Conservation (phyloP, 2,888 invertebrate genomes). For the Syrphus vitripennis region DNA sequence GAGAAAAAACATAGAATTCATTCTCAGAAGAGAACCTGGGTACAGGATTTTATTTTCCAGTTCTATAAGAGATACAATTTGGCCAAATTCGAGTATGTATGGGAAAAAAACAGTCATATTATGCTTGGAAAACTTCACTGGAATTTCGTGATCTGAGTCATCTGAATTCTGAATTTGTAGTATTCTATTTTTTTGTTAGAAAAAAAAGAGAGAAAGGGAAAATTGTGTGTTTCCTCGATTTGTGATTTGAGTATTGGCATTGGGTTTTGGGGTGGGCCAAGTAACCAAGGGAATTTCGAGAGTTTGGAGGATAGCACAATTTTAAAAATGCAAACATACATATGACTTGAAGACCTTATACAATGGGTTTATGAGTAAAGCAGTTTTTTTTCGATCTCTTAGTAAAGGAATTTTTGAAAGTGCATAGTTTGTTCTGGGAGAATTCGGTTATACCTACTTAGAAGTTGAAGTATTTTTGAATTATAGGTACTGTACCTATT, state of each 20-base stretch:
- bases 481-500: too few species aligned
- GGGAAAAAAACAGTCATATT: neutral
- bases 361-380: constrained; percentile 43
- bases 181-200: neutral
- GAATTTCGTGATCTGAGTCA: constrained; percentile 5
- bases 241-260: neutral
- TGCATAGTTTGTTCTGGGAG: too few species aligned
- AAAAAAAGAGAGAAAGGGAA: neutral
- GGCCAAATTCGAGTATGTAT: constrained; percentile 3
- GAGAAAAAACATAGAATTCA: constrained; percentile 31
- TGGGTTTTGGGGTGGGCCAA: neutral
- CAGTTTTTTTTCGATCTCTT: neutral
- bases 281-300: constrained; percentile 4
- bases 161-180: neutral
- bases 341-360: constrained; percentile 38
- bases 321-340: constrained; percentile 29
- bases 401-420: neutral
- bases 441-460: too few species aligned
- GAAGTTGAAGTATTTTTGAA: too few species aligned
- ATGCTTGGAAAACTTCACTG: constrained; percentile 2
- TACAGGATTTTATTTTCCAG: neutral
- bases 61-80: neutral
- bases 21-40: constrained; percentile 5
- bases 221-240: neutral
- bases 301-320: neutral